These are phyloP conservation scores for Sigmodon hispidus DNA, from an alignment of 2,113 vertebrate species.

Conservation along the genomic window DNA sequence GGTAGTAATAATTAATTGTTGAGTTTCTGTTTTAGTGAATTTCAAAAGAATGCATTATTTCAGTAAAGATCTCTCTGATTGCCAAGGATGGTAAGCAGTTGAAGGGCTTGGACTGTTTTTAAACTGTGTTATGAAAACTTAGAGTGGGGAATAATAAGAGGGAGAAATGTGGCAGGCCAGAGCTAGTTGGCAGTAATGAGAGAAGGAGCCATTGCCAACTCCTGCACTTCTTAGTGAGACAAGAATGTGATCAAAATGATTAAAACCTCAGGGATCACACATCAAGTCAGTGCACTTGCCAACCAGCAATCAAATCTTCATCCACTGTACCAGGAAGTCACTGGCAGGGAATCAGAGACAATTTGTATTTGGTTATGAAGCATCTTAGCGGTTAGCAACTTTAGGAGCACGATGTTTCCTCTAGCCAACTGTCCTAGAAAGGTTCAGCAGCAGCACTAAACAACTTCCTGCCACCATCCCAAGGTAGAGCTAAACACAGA, in stretches of 20 bases:
- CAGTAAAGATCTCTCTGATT: background rate
- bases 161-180: slow-evolving; percentile 22
- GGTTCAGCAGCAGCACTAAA: background rate
- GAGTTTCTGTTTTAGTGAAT: background rate
- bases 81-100: background rate
- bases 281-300: slow-evolving; percentile 64
- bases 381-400: slow-evolving; percentile 22
- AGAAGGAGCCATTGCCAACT: slow-evolving; percentile 64
- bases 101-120: slow-evolving; percentile 4
- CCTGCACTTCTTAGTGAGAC: slow-evolving; percentile 63
- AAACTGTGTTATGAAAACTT: slow-evolving; percentile 47
- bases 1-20: slow-evolving; percentile 5
- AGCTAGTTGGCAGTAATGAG: slow-evolving; percentile 69
- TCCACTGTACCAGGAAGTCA: slow-evolving; percentile 41
- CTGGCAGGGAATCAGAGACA: slow-evolving; percentile 59
- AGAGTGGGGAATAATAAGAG: slow-evolving; percentile 42
- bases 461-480: background rate
- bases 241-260: slow-evolving; percentile 71
- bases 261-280: slow-evolving; percentile 70
- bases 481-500: background rate
- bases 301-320: slow-evolving; percentile 70
- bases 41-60: background rate
- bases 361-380: slow-evolving; percentile 68
- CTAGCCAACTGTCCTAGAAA: slow-evolving; percentile 28
- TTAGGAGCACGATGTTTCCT: slow-evolving; percentile 35